Conservation (phyloP, 2,888 invertebrate species). For the Corbicula japonica region DNA sequence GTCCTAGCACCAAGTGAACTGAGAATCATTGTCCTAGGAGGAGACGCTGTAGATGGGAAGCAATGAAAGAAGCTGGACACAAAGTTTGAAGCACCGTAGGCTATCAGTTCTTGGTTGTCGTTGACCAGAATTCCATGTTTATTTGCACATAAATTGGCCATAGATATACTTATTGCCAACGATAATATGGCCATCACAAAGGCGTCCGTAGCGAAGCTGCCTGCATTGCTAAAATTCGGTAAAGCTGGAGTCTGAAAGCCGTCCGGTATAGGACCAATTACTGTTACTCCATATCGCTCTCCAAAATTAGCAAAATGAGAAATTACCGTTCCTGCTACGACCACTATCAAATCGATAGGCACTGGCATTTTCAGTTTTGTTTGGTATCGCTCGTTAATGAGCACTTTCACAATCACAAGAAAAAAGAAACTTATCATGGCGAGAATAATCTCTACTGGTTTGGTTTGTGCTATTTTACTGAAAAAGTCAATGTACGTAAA, state of each 20-base stretch:
- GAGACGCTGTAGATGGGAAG: slow-evolving; percentile 85
- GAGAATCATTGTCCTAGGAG: slow-evolving; percentile 79
- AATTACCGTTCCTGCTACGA: slow-evolving; percentile 74
- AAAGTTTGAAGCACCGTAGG: slow-evolving; percentile 84
- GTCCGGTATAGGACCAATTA: slow-evolving; percentile 76
- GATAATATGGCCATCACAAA: slow-evolving; percentile 76
- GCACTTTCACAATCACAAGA: slow-evolving; percentile 88
- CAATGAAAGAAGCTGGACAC: slow-evolving; percentile 85
- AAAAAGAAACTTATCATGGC: slow-evolving; percentile 90
- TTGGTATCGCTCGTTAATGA: slow-evolving; percentile 77
- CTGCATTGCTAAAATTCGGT: slow-evolving; percentile 65
- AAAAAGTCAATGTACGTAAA: slow-evolving; percentile 89
- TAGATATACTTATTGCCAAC: slow-evolving; percentile 77
- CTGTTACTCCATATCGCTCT: slow-evolving; percentile 56
- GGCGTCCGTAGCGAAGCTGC: slow-evolving; percentile 60
- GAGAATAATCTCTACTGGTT: slow-evolving; percentile 90
- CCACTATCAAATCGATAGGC: slow-evolving; percentile 83
- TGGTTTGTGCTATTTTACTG: slow-evolving; percentile 88
- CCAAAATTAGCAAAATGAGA: slow-evolving; percentile 75
- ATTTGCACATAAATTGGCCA: slow-evolving; percentile 84
- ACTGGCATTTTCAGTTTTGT: slow-evolving; percentile 79
- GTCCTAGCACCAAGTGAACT: slow-evolving; percentile 79
- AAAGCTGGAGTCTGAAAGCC: slow-evolving; percentile 75
- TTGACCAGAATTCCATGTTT: slow-evolving; percentile 83
- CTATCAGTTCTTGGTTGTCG: slow-evolving; percentile 85